These are phyloP conservation scores for Dryocosmus kuriphilus DNA, from an alignment of 2,888 invertebrate genomes.

Conservation along the genomic window DNA sequence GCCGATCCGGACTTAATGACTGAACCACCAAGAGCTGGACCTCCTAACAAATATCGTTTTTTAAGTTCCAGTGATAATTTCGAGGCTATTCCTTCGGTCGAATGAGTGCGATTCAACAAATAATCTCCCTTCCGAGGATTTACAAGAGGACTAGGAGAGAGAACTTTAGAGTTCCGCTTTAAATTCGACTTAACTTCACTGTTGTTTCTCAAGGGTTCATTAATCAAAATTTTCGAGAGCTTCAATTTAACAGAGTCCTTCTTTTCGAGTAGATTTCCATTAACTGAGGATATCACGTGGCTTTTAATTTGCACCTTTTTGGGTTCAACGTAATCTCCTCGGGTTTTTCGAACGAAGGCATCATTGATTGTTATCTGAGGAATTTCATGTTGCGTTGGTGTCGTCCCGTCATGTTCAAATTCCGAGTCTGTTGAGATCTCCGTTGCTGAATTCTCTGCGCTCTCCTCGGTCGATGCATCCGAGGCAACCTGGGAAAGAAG, in stretches of 20 bases:
- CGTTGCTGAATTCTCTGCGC: constrained; percentile 90
- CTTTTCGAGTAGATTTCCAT: constrained; percentile 72
- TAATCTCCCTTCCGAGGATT: constrained; percentile 86
- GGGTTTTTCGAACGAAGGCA: constrained; percentile 80
- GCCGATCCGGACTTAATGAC: constrained; percentile 91
- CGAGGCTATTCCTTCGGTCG: constrained; percentile 92
- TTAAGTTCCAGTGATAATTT: constrained; percentile 92
- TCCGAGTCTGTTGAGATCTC: constrained; percentile 96
- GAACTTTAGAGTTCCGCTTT: constrained; percentile 36
- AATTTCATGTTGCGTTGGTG: constrained; percentile 84
- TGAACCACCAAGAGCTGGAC: constrained; percentile 82
- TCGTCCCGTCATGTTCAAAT: constrained; percentile 89
- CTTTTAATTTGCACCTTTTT: constrained; percentile 83
- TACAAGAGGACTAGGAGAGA: constrained; percentile 75
- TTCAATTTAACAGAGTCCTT: constrained; percentile 59
- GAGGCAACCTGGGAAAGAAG: constrained; percentile 81
- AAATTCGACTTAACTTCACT: constrained; percentile 8
- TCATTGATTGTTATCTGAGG: constrained; percentile 89
- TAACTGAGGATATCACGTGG: constrained; percentile 78
- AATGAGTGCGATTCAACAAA: constrained; percentile 89
- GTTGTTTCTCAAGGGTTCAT: constrained; percentile 47
- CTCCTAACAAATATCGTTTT: constrained; percentile 89
- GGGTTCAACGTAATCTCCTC: constrained; percentile 77
- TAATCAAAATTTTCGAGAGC: constrained; percentile 59
- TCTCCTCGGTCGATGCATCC: constrained; percentile 77